Conservation (phyloP, 2,797 vertebrate genomes). For the Steatocranus sp. region DNA sequence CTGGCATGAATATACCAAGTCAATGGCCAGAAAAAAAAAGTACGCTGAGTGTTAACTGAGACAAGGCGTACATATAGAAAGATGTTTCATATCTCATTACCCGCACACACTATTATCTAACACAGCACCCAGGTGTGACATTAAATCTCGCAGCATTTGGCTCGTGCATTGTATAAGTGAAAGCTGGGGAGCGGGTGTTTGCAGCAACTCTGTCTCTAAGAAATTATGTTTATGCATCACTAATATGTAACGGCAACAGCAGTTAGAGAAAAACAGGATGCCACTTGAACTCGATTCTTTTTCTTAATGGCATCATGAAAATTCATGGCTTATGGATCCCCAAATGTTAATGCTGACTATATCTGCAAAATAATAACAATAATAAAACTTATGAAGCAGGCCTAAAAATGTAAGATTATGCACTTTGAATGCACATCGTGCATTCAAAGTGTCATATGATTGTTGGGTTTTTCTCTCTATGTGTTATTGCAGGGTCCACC, state of each 20-base stretch:
- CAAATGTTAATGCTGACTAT: background rate
- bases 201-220: background rate
- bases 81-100: constrained; percentile 48
- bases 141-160: background rate
- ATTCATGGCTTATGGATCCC: background rate
- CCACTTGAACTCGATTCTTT: background rate
- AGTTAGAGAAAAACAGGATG: background rate
- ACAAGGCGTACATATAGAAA: background rate
- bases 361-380: background rate
- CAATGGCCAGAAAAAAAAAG: constrained; percentile 8
- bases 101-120: constrained; percentile 5
- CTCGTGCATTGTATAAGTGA: background rate
- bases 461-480: background rate
- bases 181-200: background rate
- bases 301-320: background rate
- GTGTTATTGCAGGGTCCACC: too few species aligned
- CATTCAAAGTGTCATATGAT: background rate
- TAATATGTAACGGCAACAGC: background rate
- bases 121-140: constrained; percentile 26
- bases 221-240: background rate
- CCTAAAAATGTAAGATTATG: background rate
- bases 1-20: background rate
- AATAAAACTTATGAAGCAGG: background rate
- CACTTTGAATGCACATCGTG: background rate
- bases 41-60: background rate